Percentiles rank a stretch among this genome's conserved stretches.
Conservation (phyloP, 2,797 vertebrate species). For the Gambelia wislizenii region DNA sequence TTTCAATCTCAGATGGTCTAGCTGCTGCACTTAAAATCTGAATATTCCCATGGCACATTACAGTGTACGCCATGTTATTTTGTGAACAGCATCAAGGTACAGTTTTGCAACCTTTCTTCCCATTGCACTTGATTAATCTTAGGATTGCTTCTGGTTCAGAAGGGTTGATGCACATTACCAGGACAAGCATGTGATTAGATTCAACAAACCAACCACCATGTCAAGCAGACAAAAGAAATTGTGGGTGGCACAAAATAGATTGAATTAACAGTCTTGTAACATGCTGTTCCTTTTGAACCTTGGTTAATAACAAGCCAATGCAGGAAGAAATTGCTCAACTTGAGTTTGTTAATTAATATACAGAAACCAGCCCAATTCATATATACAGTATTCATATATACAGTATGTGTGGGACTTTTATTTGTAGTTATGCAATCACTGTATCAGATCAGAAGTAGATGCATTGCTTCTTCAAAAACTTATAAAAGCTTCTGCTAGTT, state of each 20-base stretch:
- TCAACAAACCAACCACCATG: conserved; percentile 1
- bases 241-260: conserved; percentile 13
- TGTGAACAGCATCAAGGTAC: neutral
- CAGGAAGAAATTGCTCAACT: neutral
- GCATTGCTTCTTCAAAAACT: neutral
- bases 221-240: neutral
- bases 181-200: conserved; percentile 6
- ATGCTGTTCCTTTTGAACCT: conserved; percentile 4
- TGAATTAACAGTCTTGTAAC: conserved; percentile 10
- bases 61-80: no score
- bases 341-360: neutral
- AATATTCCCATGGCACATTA: neutral
- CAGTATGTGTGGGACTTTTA: neutral
- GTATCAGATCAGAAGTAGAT: neutral
- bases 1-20: neutral
- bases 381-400: no score
- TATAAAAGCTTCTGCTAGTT: neutral
- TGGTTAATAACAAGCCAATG: neutral
- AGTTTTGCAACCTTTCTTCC: neutral
- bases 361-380: neutral
- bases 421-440: neutral
- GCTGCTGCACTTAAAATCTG: neutral
- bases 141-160: conserved; percentile 9
- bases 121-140: neutral
- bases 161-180: neutral